Conservation (phyloP, 2,113 vertebrate species). For the Protobothrops flavoviridis region DNA sequence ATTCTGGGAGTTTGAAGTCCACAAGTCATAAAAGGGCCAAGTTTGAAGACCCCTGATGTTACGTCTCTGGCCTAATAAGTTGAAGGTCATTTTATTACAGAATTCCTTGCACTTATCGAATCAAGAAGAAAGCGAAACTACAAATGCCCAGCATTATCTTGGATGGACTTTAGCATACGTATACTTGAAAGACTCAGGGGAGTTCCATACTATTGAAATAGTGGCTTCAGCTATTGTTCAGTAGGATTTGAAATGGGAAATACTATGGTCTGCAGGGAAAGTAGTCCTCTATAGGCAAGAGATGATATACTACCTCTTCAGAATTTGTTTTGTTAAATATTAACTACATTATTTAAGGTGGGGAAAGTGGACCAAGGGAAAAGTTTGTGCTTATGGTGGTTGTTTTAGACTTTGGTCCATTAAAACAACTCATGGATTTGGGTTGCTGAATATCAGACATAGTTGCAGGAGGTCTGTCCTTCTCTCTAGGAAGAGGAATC, state of each 20-base stretch:
- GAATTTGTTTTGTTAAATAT: neutral
- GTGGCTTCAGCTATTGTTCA: neutral
- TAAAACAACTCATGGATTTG: neutral
- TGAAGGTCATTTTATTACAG: neutral
- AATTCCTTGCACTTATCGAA: neutral
- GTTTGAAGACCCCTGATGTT: neutral
- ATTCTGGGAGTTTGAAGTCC: too few relatives aligned
- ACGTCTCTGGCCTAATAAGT: neutral
- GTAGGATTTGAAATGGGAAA: neutral
- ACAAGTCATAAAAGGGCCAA: too few relatives aligned
- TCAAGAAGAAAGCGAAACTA: neutral
- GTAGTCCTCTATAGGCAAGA: too few relatives aligned
- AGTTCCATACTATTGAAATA: neutral
- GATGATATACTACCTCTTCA: neutral
- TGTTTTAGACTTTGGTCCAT: neutral
- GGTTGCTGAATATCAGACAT: neutral
- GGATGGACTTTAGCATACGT: neutral
- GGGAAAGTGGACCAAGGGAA: too few relatives aligned
- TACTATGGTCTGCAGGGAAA: neutral
- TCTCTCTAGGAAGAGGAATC: slow-evolving; percentile 70
- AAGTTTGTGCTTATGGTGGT: neutral
- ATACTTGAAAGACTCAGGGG: neutral
- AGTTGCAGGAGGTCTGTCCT: neutral
- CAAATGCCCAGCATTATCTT: neutral
- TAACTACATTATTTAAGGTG: neutral